Conservation (phyloP, 2,888 invertebrate genomes). For the Graphium colonna region DNA sequence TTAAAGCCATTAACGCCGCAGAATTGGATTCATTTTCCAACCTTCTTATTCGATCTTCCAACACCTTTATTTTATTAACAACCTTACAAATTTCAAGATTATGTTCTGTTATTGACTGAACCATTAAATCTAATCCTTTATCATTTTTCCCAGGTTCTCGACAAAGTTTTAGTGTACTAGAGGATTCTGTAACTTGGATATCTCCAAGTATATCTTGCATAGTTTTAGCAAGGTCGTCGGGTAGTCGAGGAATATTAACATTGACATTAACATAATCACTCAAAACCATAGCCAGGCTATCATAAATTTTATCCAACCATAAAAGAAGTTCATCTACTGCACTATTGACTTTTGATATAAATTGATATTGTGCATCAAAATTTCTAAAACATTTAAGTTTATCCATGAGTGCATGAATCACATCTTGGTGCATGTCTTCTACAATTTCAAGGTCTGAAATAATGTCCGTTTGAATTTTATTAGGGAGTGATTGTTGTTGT, state of each 20-base stretch:
- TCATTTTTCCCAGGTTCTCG: conserved; percentile 51
- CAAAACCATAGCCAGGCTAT: conserved; percentile 48
- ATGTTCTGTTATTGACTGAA: conserved; percentile 50
- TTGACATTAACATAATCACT: conserved; percentile 50
- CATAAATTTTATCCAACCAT: conserved; percentile 65
- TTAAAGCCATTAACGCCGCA: conserved; percentile 55
- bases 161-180: conserved; percentile 41
- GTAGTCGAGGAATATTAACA: conserved; percentile 45
- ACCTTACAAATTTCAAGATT: conserved; percentile 60
- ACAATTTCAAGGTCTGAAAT: conserved; percentile 62
- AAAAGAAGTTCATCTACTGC: conserved; percentile 49
- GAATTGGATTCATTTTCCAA: conserved; percentile 49
- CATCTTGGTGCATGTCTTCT: conserved; percentile 65
- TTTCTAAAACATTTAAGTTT: conserved; percentile 53
- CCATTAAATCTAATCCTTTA: conserved; percentile 49
- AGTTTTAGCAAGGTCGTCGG: conserved; percentile 52
- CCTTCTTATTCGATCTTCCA: conserved; percentile 55
- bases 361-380: conserved; percentile 43
- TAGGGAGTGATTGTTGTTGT: conserved; percentile 39
- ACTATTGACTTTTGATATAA: conserved; percentile 41
- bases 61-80: conserved; percentile 50
- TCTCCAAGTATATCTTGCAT: conserved; percentile 61
- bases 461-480: conserved; percentile 45
- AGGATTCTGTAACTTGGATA: conserved; percentile 39
- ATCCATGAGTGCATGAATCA: conserved; percentile 42